phyloP scores from a whole-genome alignment of 2,888 invertebrate genomes.

The Coelinius sp. region DNA sequence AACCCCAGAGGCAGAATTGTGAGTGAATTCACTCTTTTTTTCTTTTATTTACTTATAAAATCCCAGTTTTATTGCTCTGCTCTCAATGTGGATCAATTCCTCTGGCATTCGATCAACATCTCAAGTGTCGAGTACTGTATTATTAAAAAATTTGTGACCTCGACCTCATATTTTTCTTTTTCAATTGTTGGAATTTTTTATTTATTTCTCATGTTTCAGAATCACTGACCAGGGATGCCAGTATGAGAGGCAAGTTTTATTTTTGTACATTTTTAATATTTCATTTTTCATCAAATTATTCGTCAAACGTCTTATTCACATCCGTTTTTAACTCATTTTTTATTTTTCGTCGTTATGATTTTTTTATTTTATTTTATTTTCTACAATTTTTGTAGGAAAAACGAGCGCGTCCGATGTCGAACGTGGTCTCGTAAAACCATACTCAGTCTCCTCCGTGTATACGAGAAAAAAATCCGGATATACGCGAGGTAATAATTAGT shows the following conservation, averaged over 20 bases:
- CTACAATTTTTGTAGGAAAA: constrained; percentile 46
- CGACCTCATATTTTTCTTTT: constrained; percentile 5
- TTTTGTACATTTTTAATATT: not conserved
- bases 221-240: constrained; percentile 63
- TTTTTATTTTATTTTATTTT: not conserved
- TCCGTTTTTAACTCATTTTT: not conserved
- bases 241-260: constrained; percentile 65
- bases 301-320: not conserved
- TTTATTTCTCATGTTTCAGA: no score
- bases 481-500: constrained; percentile 48
- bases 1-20: constrained; percentile 4
- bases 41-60: not conserved
- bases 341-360: not conserved
- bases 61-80: not conserved
- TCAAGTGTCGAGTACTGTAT: not conserved
- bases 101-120: constrained; percentile 21
- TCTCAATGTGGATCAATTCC: constrained; percentile 21
- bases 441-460: constrained; percentile 51
- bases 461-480: constrained; percentile 52
- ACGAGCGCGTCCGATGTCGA: constrained; percentile 49
- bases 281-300: not conserved
- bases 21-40: not conserved
- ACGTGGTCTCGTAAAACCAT: constrained; percentile 52
- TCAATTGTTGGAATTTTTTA: no score
- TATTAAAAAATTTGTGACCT: not conserved